phyloP scores from a whole-genome alignment of 2,888 invertebrate genomes.

The Plutella xylostella region DNA sequence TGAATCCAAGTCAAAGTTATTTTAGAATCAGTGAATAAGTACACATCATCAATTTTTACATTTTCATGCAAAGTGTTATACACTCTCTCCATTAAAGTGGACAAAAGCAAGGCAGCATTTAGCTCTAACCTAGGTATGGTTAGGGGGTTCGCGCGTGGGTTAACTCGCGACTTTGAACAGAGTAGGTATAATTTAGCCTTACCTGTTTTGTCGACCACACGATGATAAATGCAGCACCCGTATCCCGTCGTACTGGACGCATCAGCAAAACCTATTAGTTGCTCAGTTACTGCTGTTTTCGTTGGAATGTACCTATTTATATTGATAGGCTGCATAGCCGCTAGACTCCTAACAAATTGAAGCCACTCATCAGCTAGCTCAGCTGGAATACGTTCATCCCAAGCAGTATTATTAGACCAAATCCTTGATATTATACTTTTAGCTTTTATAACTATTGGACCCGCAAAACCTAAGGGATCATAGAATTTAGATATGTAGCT shows the following conservation, averaged over 20 bases:
- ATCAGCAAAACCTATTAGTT: slow-evolving; percentile 16
- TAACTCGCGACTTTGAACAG: too few relatives aligned
- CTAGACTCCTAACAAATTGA: slow-evolving; percentile 10
- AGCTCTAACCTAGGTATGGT: too few relatives aligned
- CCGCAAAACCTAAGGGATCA: slow-evolving; percentile 15
- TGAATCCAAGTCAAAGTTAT: too few relatives aligned
- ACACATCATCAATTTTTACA: too few relatives aligned
- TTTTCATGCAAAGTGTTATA: too few relatives aligned
- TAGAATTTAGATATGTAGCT: slow-evolving; percentile 13
- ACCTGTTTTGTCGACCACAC: too few relatives aligned
- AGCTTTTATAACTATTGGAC: slow-evolving; percentile 13
- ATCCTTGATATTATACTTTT: slow-evolving; percentile 13
- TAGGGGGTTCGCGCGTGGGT: too few relatives aligned
- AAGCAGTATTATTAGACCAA: slow-evolving; percentile 11
- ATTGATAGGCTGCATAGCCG: slow-evolving; percentile 11
- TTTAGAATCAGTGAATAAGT: too few relatives aligned
- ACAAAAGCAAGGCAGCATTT: too few relatives aligned
- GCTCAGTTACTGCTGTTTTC: not conserved
- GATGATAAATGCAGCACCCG: slow-evolving; percentile 18
- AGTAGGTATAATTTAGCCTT: too few relatives aligned
- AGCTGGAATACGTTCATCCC: slow-evolving; percentile 9
- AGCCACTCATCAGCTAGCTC: slow-evolving; percentile 8
- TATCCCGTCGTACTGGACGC: slow-evolving; percentile 13
- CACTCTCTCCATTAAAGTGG: too few relatives aligned
- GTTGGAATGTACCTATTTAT: not conserved